phyloP scores from a whole-genome alignment of 2,797 vertebrate species.

The Paramormyrops hopkinsi region DNA sequence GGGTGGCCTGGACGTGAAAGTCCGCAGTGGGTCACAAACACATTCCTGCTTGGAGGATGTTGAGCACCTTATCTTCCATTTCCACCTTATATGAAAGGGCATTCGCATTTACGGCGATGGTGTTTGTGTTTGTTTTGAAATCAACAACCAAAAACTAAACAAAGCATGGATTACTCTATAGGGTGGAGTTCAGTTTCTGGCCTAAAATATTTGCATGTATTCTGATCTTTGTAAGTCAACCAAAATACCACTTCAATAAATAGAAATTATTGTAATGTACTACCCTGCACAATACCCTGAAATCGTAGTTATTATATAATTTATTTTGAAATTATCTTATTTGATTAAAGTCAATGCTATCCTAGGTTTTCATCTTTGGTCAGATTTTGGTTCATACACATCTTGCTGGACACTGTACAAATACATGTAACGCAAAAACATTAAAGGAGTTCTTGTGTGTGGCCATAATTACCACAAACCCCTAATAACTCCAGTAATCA shows the following conservation, averaged over 20 bases:
- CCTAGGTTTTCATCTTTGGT: not conserved
- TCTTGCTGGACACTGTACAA: not conserved
- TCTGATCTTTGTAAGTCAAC: conserved; percentile 11
- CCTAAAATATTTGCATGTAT: not conserved
- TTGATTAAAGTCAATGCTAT: not conserved
- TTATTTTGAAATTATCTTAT: not conserved
- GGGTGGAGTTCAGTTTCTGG: not conserved
- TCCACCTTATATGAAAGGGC: not conserved
- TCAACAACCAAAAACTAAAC: not conserved
- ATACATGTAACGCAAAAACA: not conserved
- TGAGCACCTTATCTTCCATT: not conserved
- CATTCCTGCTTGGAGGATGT: not conserved
- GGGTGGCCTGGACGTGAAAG: conserved; percentile 14
- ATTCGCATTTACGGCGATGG: not conserved
- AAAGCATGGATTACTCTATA: not conserved
- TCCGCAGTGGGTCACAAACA: conserved; percentile 3
- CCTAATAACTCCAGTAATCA: not conserved
- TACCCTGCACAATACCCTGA: not conserved
- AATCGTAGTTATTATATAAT: not conserved
- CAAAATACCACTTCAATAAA: conserved; percentile 5
- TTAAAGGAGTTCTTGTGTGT: not conserved
- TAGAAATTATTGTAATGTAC: not conserved
- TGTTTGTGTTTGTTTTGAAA: not conserved
- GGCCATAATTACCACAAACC: not conserved
- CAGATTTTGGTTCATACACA: not conserved